Percentiles rank a stretch among this genome's conserved stretches.
Conservation (phyloP, 2,797 vertebrate species). For the Iguana delicatissima region DNA sequence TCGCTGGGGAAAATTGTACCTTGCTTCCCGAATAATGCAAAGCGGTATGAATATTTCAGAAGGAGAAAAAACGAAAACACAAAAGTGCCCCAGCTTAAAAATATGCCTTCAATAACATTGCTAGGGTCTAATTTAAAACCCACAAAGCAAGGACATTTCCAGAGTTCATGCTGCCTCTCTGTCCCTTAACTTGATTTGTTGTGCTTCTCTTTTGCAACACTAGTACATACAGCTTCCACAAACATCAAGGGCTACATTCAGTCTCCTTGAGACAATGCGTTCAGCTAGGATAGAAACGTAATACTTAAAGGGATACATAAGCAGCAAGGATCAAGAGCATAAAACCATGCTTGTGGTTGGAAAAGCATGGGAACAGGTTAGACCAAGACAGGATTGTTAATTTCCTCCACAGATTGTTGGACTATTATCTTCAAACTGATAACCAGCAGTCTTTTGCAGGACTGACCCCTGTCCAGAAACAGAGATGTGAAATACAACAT, state of each 20-base stretch:
- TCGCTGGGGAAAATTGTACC: slow-evolving; percentile 73
- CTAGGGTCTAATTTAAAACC: slow-evolving; percentile 54
- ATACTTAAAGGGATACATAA: background rate
- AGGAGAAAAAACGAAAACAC: slow-evolving; percentile 43
- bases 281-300: slow-evolving; percentile 16
- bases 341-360: slow-evolving; percentile 23
- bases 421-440: background rate
- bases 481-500: background rate
- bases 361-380: slow-evolving; percentile 29
- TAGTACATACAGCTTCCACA: background rate
- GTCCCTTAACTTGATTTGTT: slow-evolving; percentile 21
- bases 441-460: background rate
- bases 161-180: slow-evolving; percentile 43
- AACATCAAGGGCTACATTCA: background rate
- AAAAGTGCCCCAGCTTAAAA: slow-evolving; percentile 49
- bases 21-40: slow-evolving; percentile 66
- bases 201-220: slow-evolving; percentile 37
- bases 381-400: background rate
- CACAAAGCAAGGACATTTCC: slow-evolving; percentile 48
- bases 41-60: slow-evolving; percentile 59
- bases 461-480: background rate
- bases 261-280: background rate
- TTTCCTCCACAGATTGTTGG: background rate
- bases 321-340: background rate
- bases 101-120: slow-evolving; percentile 49